These are phyloP conservation scores for Phataginus tetradactyla DNA, from an alignment of 2,797 vertebrate genomes.

Conservation along the genomic window DNA sequence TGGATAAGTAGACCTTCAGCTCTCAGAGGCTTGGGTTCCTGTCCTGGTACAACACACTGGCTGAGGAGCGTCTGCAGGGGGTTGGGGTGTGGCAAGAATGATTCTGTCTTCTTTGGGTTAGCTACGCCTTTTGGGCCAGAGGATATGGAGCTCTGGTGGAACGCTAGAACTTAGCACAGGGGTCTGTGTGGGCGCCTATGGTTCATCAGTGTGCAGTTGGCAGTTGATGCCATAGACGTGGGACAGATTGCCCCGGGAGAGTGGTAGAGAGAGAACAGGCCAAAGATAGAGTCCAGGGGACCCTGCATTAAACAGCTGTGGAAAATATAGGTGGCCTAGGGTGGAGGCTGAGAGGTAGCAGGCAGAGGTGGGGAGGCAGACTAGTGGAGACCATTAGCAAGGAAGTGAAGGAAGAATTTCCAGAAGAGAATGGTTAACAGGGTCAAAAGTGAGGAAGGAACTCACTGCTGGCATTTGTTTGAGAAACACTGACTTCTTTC, in stretches of 20 bases:
- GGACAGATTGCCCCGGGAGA: background rate
- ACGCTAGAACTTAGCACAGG: background rate
- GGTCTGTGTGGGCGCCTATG: background rate
- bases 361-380: background rate
- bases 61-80: background rate
- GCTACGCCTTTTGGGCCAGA: background rate
- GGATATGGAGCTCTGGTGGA: background rate
- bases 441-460: background rate
- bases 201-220: background rate
- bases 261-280: background rate
- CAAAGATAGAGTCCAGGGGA: background rate
- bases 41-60: accelerated
- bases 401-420: background rate
- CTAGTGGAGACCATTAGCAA: background rate
- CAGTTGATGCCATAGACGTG: background rate
- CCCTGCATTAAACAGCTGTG: background rate
- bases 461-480: background rate
- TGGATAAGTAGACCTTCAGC: background rate
- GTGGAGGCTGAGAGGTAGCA: background rate
- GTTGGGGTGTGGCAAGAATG: background rate
- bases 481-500: background rate
- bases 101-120: background rate
- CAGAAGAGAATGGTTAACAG: background rate
- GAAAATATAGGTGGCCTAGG: background rate
- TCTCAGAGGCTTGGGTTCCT: background rate